Conservation (phyloP, 2,888 invertebrate genomes). For the Dione juno region DNA sequence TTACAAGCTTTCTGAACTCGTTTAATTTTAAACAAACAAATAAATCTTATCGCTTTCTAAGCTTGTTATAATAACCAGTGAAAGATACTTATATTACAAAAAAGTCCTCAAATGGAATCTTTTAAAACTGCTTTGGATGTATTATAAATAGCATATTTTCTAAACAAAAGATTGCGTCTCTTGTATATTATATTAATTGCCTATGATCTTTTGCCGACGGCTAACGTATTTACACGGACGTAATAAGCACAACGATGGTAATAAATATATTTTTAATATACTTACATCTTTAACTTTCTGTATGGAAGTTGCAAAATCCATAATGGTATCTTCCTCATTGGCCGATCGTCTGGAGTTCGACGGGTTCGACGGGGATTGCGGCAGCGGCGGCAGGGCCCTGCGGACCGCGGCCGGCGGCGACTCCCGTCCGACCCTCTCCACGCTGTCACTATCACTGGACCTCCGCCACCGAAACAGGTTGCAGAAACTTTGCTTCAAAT, state of each 20-base stretch:
- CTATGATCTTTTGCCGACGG: too few relatives aligned
- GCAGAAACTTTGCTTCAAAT: constrained; percentile 92
- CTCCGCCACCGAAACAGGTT: constrained; percentile 90
- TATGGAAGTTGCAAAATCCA: constrained; percentile 95
- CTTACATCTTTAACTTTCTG: constrained; percentile 97
- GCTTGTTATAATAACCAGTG: too few relatives aligned
- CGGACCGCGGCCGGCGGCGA: constrained; percentile 72
- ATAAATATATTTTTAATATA: constrained; percentile 48
- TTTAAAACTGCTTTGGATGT: too few relatives aligned
- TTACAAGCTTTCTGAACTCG: too few relatives aligned
- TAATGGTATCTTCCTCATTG: constrained; percentile 80
- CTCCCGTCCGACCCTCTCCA: constrained; percentile 60
- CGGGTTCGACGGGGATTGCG: constrained; percentile 54
- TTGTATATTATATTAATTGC: too few relatives aligned
- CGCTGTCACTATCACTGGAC: constrained; percentile 56
- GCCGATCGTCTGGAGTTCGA: constrained; percentile 56
- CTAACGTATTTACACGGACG: too few relatives aligned
- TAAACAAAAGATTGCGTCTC: too few relatives aligned
- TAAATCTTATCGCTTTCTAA: too few relatives aligned
- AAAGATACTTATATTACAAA: too few relatives aligned
- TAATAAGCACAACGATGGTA: background rate
- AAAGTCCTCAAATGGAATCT: too few relatives aligned
- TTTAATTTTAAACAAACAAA: too few relatives aligned
- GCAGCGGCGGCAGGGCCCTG: constrained; percentile 75
- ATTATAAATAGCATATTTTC: too few relatives aligned